These are phyloP conservation scores for Ameiurus melas DNA, from an alignment of 2,113 vertebrate genomes.

Conservation along the genomic window DNA sequence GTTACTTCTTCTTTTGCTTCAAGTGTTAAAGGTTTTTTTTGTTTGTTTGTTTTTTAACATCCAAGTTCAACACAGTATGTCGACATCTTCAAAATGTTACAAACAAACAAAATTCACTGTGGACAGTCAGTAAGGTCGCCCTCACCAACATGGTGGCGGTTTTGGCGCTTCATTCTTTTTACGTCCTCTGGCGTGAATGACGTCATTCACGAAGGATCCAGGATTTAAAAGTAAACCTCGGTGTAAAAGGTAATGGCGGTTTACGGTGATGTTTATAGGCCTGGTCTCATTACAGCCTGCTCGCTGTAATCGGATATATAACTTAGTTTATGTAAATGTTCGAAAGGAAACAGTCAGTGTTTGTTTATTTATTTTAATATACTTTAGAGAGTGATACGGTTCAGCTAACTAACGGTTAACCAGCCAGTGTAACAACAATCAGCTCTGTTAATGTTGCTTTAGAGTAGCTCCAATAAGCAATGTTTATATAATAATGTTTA, in stretches of 20 bases:
- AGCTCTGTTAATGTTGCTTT: background rate
- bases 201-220: conserved; percentile 54
- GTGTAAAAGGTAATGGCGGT: background rate
- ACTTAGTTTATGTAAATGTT: background rate
- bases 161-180: background rate
- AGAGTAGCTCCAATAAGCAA: background rate
- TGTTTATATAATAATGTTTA: background rate
- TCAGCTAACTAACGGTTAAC: background rate
- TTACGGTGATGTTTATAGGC: no score
- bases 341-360: background rate
- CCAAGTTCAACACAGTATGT: background rate
- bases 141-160: background rate
- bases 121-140: background rate
- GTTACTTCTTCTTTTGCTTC: background rate
- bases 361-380: background rate
- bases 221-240: conserved; percentile 67
- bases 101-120: background rate
- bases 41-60: no score
- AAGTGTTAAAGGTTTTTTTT: no score
- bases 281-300: background rate
- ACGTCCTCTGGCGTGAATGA: conserved; percentile 53
- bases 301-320: background rate
- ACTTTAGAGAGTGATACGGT: background rate
- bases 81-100: no score
- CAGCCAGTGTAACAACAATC: background rate